Conservation (phyloP, 1,140 invertebrate genomes). For the Yoshiicerus persimilis region DNA sequence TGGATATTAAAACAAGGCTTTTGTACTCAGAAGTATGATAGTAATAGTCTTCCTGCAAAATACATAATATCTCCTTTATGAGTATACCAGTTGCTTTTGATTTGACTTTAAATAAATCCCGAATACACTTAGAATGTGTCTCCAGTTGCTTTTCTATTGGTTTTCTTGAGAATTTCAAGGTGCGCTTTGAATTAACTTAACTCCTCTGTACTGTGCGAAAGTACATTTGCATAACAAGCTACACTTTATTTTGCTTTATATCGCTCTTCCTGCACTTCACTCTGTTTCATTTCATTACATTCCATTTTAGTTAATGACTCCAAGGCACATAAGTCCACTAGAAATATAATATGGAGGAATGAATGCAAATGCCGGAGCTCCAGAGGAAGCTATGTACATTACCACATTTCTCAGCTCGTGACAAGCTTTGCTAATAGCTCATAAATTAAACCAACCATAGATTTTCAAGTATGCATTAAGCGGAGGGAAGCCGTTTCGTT, state of each 20-base stretch:
- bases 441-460: not conserved
- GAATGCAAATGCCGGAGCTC: not conserved
- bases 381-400: not conserved
- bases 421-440: not conserved
- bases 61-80: not conserved
- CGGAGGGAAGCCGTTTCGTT: not conserved
- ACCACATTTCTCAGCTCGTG: conserved; percentile 3
- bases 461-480: not conserved
- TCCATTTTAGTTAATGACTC: not conserved
- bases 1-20: not conserved
- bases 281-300: not conserved
- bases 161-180: conserved; percentile 4
- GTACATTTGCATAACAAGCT: not conserved
- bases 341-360: not conserved
- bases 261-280: not conserved
- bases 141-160: not conserved
- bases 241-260: not conserved
- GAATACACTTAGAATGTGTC: not conserved
- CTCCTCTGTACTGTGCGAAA: not conserved
- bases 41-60: not conserved
- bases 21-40: not conserved
- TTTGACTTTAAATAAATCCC: not conserved
- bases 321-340: not conserved
- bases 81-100: conserved; percentile 13
- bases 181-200: conserved; percentile 12